These are phyloP conservation scores for Mesaphorura yosii DNA, from an alignment of 1,140 invertebrate genomes.

Conservation along the genomic window DNA sequence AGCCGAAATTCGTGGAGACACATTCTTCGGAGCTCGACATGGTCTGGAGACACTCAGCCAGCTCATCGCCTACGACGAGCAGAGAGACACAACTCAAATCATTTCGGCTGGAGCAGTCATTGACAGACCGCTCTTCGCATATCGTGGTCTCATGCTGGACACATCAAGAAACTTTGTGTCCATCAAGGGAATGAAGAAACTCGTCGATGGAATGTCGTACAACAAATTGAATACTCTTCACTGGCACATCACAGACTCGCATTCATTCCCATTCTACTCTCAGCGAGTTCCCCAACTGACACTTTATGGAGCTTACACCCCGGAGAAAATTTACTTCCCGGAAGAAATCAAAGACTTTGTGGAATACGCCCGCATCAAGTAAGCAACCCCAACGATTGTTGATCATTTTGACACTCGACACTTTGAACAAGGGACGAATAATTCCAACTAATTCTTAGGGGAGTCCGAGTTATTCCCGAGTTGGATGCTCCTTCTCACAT, in stretches of 20 bases:
- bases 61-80: slow-evolving; percentile 32
- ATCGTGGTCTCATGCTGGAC: slow-evolving; percentile 32
- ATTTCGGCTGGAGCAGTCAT: slow-evolving; percentile 30
- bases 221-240: slow-evolving; percentile 37
- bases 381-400: background rate
- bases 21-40: slow-evolving; percentile 35
- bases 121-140: slow-evolving; percentile 33
- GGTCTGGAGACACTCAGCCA: slow-evolving; percentile 35
- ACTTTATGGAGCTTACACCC: slow-evolving; percentile 36
- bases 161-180: slow-evolving; percentile 34
- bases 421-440: slow-evolving; percentile 30
- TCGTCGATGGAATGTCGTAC: slow-evolving; percentile 36
- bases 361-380: slow-evolving; percentile 32
- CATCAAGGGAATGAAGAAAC: slow-evolving; percentile 32
- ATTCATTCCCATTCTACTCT: slow-evolving; percentile 36
- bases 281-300: slow-evolving; percentile 34
- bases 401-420: slow-evolving; percentile 5
- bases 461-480: slow-evolving; percentile 37
- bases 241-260: slow-evolving; percentile 37
- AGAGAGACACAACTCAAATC: slow-evolving; percentile 29
- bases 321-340: slow-evolving; percentile 34
- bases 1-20: slow-evolving; percentile 31
- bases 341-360: slow-evolving; percentile 34
- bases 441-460: slow-evolving; percentile 30
- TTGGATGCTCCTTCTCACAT: slow-evolving; percentile 37